These are phyloP conservation scores for Catocala nupta DNA, from an alignment of 2,888 invertebrate genomes.

Conservation along the genomic window DNA sequence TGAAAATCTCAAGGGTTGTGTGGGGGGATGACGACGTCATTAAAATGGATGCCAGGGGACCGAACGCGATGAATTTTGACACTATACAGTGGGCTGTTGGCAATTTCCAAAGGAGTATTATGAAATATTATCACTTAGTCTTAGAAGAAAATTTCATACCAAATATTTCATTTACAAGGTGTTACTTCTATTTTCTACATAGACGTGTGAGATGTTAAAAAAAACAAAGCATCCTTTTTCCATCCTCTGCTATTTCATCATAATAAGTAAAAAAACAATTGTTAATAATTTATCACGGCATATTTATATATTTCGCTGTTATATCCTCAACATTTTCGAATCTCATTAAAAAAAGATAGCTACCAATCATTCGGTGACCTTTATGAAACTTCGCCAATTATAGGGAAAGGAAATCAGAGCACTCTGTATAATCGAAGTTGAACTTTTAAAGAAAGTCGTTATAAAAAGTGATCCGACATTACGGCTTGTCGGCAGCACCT, in stretches of 20 bases:
- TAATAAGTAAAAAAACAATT: too few species aligned
- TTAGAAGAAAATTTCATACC: too few species aligned
- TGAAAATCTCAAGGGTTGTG: slow-evolving; percentile 68
- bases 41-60: slow-evolving; percentile 74
- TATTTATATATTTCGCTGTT: not conserved
- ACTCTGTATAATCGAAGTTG: slow-evolving; percentile 62
- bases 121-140: too few species aligned
- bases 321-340: slow-evolving; percentile 11
- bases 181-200: too few species aligned
- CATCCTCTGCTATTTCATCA: too few species aligned
- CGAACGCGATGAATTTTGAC: slow-evolving; percentile 61
- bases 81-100: slow-evolving; percentile 58
- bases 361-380: slow-evolving; percentile 44
- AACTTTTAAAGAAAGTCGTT: slow-evolving; percentile 66
- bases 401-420: slow-evolving; percentile 53
- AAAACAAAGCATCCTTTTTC: too few species aligned
- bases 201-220: too few species aligned
- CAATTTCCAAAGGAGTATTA: not conserved
- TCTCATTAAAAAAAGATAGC: slow-evolving; percentile 44
- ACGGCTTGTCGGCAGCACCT: slow-evolving; percentile 72
- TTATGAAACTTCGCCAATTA: slow-evolving; percentile 49
- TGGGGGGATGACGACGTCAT: slow-evolving; percentile 74
- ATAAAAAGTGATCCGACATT: slow-evolving; percentile 66
- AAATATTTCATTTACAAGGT: too few species aligned
- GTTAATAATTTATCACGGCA: too few species aligned